These are phyloP conservation scores for Amphipoea lucens DNA, from an alignment of 2,888 invertebrate species.

Conservation along the genomic window DNA sequence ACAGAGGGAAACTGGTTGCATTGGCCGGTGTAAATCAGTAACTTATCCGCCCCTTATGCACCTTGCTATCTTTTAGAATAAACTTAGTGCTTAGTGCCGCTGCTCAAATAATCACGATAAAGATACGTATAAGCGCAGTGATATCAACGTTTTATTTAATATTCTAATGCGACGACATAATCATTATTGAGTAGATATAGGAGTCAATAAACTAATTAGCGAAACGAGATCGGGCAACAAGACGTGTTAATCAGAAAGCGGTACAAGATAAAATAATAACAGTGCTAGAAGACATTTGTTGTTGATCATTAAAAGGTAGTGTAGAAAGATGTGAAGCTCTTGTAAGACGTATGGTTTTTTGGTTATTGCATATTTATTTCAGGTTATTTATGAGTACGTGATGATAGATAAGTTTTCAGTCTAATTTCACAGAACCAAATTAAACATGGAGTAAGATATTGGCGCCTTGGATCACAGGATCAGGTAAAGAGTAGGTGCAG, in stretches of 20 bases:
- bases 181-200: conserved; percentile 18
- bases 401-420: neutral
- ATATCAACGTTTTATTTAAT: conserved; percentile 44
- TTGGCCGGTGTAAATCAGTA: conserved; percentile 49
- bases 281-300: neutral
- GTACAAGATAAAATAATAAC: conserved; percentile 13
- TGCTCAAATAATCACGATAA: conserved; percentile 32
- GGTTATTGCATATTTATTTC: conserved; percentile 25
- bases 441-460: neutral
- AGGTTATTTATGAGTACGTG: conserved; percentile 11
- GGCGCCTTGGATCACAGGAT: neutral
- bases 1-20: conserved; percentile 41
- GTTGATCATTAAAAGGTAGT: neutral
- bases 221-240: conserved; percentile 12
- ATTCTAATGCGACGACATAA: conserved; percentile 30
- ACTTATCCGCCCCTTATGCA: conserved; percentile 47
- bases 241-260: conserved; percentile 26
- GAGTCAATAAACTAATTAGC: conserved; percentile 58
- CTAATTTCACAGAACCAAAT: neutral
- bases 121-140: conserved; percentile 35
- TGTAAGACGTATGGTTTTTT: conserved; percentile 16
- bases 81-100: conserved; percentile 31
- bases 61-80: conserved; percentile 49
- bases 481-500: neutral
- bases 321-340: neutral